Conservation (phyloP, 1,140 invertebrate species). For the Drosophila dunni region DNA sequence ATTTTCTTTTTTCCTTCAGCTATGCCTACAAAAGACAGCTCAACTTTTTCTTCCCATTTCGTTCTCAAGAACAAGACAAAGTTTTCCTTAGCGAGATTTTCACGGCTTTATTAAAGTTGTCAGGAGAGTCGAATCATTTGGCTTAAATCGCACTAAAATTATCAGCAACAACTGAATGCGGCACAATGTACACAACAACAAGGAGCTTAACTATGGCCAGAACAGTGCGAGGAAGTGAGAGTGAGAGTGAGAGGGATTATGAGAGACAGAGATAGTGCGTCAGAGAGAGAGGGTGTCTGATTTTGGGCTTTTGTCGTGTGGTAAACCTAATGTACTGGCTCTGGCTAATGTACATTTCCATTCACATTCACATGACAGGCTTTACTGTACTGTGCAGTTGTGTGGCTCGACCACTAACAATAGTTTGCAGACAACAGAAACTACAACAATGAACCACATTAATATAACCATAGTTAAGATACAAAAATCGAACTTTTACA, state of each 20-base stretch:
- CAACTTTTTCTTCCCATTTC: conserved; percentile 54
- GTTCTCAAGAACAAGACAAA: conserved; percentile 38
- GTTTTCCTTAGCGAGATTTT: conserved; percentile 44
- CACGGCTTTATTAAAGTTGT: conserved; percentile 41
- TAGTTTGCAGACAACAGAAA: not conserved
- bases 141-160: conserved; percentile 57
- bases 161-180: conserved; percentile 46
- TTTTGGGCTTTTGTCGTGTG: conserved; percentile 7
- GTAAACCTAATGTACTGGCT: conserved; percentile 15
- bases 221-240: conserved; percentile 18
- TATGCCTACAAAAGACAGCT: conserved; percentile 30
- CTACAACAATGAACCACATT: not conserved
- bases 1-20: conserved; percentile 30
- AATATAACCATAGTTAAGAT: not conserved
- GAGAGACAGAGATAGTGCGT: not conserved
- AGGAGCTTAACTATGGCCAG: conserved; percentile 28
- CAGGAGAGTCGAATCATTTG: conserved; percentile 15
- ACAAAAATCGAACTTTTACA: not conserved
- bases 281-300: not conserved
- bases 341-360: conserved; percentile 8
- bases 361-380: not conserved
- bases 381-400: not conserved
- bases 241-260: too few relatives aligned
- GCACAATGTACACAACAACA: conserved; percentile 7
- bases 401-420: conserved; percentile 11